phyloP scores from a whole-genome alignment of 2,797 vertebrate species.

The Rallus crepitans region DNA sequence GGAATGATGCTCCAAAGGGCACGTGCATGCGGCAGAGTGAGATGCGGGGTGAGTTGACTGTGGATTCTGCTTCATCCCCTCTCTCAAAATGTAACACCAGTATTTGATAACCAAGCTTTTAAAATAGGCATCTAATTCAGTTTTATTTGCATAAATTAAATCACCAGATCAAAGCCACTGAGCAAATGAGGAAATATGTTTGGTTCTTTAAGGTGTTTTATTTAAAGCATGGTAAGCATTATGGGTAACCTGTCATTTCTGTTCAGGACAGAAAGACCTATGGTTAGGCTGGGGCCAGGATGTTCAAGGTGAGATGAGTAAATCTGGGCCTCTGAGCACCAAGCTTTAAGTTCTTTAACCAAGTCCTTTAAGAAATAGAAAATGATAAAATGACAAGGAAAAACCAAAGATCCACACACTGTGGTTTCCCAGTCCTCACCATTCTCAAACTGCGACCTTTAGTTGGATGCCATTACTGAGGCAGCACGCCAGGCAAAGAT shows the following conservation, averaged over 20 bases:
- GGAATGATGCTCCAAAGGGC: background rate
- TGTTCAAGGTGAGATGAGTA: background rate
- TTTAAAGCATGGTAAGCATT: background rate
- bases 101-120: background rate
- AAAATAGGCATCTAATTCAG: background rate
- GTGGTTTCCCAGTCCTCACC: background rate
- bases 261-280: background rate
- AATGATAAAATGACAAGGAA: background rate
- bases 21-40: rapidly evolving
- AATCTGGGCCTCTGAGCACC: background rate
- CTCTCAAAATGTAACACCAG: background rate
- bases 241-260: background rate
- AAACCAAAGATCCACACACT: background rate
- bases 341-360: background rate
- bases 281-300: background rate
- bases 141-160: background rate
- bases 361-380: background rate
- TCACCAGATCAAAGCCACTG: background rate
- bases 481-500: background rate
- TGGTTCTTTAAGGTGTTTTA: background rate
- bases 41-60: background rate
- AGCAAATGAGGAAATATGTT: background rate
- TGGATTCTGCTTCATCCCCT: background rate
- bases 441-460: background rate
- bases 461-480: background rate